phyloP scores from a whole-genome alignment of 1,140 invertebrate genomes.

The Schlechtendalia chinensis region DNA sequence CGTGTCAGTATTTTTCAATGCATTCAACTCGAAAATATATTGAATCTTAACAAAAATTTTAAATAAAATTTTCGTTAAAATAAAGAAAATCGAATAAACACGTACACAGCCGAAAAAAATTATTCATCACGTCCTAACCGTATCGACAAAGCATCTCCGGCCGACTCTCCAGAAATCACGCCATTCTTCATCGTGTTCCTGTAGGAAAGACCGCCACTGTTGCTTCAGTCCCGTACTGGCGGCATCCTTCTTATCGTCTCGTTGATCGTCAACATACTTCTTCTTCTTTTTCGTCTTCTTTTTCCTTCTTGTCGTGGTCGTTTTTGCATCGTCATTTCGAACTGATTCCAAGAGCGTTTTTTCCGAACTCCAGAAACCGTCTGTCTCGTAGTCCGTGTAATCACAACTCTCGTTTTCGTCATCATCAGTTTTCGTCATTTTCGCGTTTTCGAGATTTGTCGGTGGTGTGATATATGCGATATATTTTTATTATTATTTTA shows the following conservation, averaged over 20 bases:
- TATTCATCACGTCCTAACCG: too few species aligned
- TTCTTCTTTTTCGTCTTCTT: conserved; percentile 32
- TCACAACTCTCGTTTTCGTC: conserved; percentile 23
- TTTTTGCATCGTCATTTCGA: not conserved
- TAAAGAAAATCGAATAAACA: too few species aligned
- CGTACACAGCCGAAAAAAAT: too few species aligned
- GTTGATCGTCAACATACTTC: not conserved
- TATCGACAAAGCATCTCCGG: not conserved
- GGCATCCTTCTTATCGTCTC: not conserved
- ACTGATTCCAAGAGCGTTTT: conserved; percentile 28
- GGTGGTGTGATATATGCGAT: too few species aligned
- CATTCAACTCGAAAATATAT: too few species aligned
- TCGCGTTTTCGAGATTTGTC: too few species aligned
- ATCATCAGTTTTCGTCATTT: conserved; percentile 40
- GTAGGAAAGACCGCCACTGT: conserved; percentile 46
- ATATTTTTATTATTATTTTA: too few species aligned
- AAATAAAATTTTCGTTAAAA: too few species aligned
- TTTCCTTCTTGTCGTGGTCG: not conserved
- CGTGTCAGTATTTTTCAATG: too few species aligned
- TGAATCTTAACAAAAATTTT: too few species aligned
- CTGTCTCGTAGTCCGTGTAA: conserved; percentile 45
- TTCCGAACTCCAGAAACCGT: conserved; percentile 53
- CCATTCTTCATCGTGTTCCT: conserved; percentile 35
- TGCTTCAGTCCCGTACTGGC: not conserved
- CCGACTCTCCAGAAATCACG: not conserved